These are phyloP conservation scores for Cyclophora punctaria DNA, from an alignment of 2,888 invertebrate genomes.

Conservation along the genomic window DNA sequence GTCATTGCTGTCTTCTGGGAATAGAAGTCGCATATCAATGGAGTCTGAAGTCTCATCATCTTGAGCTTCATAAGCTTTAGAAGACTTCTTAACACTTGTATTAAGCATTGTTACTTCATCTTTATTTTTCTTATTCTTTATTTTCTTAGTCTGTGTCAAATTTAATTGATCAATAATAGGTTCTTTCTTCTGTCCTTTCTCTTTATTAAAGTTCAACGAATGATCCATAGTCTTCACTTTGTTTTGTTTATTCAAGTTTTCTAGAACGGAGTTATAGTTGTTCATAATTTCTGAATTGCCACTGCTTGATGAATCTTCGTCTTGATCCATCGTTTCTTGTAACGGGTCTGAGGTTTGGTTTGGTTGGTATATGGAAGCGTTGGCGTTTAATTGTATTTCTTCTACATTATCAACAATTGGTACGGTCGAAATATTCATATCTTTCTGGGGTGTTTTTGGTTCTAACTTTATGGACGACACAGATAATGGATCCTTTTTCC, in stretches of 20 bases:
- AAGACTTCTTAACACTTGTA: conserved; percentile 9
- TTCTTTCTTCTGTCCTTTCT: conserved; percentile 4
- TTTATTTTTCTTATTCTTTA: conserved; percentile 23
- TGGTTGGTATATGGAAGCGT: conserved; percentile 32
- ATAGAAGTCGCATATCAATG: conserved; percentile 52
- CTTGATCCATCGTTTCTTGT: conserved; percentile 27
- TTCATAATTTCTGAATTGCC: conserved; percentile 53
- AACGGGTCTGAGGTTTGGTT: conserved; percentile 48
- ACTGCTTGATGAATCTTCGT: conserved; percentile 37
- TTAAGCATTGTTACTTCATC: conserved; percentile 9
- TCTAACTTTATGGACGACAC: conserved; percentile 40
- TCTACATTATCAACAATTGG: conserved; percentile 41
- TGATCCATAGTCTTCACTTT: conserved; percentile 27
- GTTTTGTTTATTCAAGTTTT: conserved; percentile 29
- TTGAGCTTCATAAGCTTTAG: conserved; percentile 4
- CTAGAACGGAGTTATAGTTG: conserved; percentile 53
- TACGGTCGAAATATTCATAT: conserved; percentile 35
- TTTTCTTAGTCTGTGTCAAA: conserved; percentile 43
- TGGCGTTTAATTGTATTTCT: conserved; percentile 36
- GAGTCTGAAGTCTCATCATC: conserved; percentile 45
- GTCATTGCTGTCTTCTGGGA: conserved; percentile 56
- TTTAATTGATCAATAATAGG: conserved; percentile 54
- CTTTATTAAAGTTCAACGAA: conserved; percentile 40
- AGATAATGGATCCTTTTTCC: conserved; percentile 43
- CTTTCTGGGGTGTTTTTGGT: conserved; percentile 47